Percentiles rank a stretch among this genome's conserved stretches.
Evolutionary conservation across 2,888 invertebrate species (phyloP).

Genomic region (Pasiphila rectangulata): DNA sequence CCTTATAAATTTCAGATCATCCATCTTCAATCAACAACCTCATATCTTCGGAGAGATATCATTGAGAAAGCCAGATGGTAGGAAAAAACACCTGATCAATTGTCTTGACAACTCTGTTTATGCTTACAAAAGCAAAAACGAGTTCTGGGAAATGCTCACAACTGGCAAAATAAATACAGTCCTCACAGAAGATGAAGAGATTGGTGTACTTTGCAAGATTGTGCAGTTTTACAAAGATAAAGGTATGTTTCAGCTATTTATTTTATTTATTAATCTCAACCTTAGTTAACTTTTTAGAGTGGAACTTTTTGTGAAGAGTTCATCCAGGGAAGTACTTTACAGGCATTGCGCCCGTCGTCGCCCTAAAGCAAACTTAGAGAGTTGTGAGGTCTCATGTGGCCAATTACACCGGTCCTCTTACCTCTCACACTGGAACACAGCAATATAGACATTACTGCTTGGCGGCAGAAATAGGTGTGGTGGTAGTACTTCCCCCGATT

Average conservation of each 20-base stretch:
- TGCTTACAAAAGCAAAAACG: slow-evolving; percentile 11
- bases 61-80: slow-evolving; percentile 5
- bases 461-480: no score
- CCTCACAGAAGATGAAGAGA: background rate
- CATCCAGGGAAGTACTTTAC: no score
- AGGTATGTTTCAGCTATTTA: background rate
- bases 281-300: no score
- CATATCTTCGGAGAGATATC: slow-evolving; percentile 19
- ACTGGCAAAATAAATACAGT: slow-evolving; percentile 5
- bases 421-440: no score
- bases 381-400: no score
- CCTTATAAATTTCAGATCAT: slow-evolving; percentile 6
- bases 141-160: slow-evolving; percentile 15
- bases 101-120: slow-evolving; percentile 12
- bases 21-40: slow-evolving; percentile 13
- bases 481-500: no score
- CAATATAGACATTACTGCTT: no score
- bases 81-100: background rate
- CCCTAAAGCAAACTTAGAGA: no score
- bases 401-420: no score
- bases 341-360: no score
- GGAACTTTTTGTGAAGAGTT: no score
- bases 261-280: background rate
- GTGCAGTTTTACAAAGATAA: background rate
- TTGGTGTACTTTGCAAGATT: slow-evolving; percentile 18